Conservation (phyloP, 2,888 invertebrate genomes). For the Syrphus vitripennis region DNA sequence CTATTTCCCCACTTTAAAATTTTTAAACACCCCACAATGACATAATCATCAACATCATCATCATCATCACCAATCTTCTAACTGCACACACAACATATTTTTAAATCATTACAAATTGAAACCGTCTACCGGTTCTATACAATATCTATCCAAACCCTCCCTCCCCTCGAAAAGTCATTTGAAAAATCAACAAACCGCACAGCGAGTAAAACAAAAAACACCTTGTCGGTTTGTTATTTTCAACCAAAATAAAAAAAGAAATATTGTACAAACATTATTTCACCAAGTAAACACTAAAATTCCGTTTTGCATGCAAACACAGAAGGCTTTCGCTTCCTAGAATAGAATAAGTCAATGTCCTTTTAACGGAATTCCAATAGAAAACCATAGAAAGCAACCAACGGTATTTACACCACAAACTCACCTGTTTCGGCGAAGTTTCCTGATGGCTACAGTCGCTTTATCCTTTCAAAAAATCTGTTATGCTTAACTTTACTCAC, state of each 20-base stretch:
- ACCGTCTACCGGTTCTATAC: background rate
- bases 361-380: constrained; percentile 42
- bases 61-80: background rate
- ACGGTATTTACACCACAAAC: background rate
- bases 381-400: background rate
- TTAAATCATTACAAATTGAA: constrained; percentile 35
- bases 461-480: constrained; percentile 42
- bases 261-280: constrained; percentile 35
- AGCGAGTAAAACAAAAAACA: background rate
- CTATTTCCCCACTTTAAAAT: background rate
- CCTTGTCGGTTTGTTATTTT: constrained; percentile 22
- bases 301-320: background rate
- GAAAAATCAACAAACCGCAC: background rate
- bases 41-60: constrained; percentile 38
- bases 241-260: background rate
- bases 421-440: constrained; percentile 37
- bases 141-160: background rate
- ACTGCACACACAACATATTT: constrained; percentile 16
- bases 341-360: constrained; percentile 36
- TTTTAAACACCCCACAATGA: constrained; percentile 31
- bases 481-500: constrained; percentile 29
- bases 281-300: constrained; percentile 24
- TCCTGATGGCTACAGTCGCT: constrained; percentile 14
- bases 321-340: background rate
- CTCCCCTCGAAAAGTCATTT: background rate